phyloP scores from a whole-genome alignment of 2,888 invertebrate genomes.

The Amiota minor region DNA sequence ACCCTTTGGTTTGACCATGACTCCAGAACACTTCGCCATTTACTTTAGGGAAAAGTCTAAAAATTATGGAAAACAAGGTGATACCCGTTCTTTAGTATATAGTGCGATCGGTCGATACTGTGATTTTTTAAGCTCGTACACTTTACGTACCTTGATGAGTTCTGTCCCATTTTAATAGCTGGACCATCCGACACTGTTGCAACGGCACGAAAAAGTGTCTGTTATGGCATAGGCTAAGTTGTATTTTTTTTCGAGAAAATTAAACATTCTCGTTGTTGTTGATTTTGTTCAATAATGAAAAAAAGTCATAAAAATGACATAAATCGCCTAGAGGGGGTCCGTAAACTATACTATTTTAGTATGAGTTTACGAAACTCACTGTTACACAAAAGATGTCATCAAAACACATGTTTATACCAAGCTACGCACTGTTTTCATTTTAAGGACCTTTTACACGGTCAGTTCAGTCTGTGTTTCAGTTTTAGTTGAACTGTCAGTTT shows the following conservation, averaged over 20 bases:
- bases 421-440: too few species aligned
- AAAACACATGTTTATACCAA: too few species aligned
- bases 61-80: slow-evolving; percentile 71
- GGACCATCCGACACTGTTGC: slow-evolving; percentile 78
- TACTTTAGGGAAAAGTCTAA: slow-evolving; percentile 82
- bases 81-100: slow-evolving; percentile 82
- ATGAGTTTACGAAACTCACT: too few species aligned
- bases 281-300: too few species aligned
- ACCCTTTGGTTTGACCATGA: slow-evolving; percentile 79
- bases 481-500: too few species aligned
- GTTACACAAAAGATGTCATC: too few species aligned
- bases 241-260: slow-evolving; percentile 79
- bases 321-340: too few species aligned
- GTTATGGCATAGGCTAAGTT: slow-evolving; percentile 84
- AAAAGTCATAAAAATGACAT: too few species aligned
- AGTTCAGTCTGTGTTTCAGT: too few species aligned
- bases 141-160: slow-evolving; percentile 76
- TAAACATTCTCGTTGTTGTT: too few species aligned
- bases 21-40: slow-evolving; percentile 78
- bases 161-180: slow-evolving; percentile 79
- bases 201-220: slow-evolving; percentile 84
- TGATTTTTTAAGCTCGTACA: slow-evolving; percentile 76
- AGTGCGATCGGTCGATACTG: slow-evolving; percentile 85
- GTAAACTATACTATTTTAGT: too few species aligned
- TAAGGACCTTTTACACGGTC: too few species aligned